Evolutionary conservation across 2,797 vertebrate species (phyloP), one percentile per base, ranked within the genome.

Genomic region (Eidolon dupreanum): DNA sequence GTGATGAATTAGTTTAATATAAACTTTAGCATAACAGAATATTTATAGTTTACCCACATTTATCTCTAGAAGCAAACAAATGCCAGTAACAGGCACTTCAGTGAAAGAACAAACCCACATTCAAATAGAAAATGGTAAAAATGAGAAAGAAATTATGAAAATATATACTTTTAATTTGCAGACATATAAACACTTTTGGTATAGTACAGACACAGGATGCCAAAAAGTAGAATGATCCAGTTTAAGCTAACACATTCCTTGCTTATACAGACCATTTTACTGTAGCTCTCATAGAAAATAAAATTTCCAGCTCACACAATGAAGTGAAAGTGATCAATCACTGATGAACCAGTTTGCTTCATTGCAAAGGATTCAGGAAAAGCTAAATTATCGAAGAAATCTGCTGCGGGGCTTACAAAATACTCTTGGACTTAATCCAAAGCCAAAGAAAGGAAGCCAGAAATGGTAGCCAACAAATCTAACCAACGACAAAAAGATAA

Each of bases 111-210:
- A 96, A 96, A 51, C 53, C 31, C 20, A 63, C 71, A n/a, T 92
- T 86, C 70, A 93, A 68, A 96, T 96, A 97, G 87, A 98, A 98
- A 98, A 97, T 91, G 97, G 88, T 95, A 97, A 73, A 88, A 97
- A 90, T 97, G 84, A 97, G 74, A 98, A 97, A 49, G 90, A 97
- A 98, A 85, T 97, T 99, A 99, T 98, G 98, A 99, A 99, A 99
- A 99, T 99, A 99, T 98, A 99, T 98, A 98, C 97, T 94, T 99
- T 99, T 99, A 99, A 99, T 99, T 98, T 99, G 98, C 98, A 99
- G 98, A 99, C 98, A 98, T 99, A 99, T 98, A 99, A 99, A 99
- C 98, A 98, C 98, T 98, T 99, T 98, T 97, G 98, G 98, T 98
- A 99, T 98, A 98, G 97, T 98, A 98, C 98, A 99, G 98, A 99